These are phyloP conservation scores for Liparis tanakae DNA, from an alignment of 2,797 vertebrate genomes.

Conservation along the genomic window DNA sequence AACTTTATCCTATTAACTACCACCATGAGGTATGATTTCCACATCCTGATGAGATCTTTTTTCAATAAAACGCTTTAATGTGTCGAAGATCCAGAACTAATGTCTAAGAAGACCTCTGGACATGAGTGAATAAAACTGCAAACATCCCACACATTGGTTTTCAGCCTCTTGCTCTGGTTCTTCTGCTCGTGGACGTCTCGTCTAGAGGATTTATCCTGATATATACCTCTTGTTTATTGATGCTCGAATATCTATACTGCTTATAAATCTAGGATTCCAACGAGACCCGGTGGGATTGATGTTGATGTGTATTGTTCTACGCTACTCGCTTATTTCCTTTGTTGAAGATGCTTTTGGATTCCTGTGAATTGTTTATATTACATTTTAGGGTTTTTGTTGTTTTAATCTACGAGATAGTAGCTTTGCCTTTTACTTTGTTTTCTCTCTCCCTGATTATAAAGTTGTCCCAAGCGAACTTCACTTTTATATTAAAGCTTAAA, in stretches of 20 bases:
- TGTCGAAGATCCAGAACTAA: no score
- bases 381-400: not conserved
- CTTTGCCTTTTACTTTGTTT: not conserved
- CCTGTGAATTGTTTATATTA: not conserved
- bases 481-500: not conserved
- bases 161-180: not conserved
- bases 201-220: no score
- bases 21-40: no score
- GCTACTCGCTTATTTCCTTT: not conserved
- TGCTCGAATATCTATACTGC: not conserved
- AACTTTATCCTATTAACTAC: no score
- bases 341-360: not conserved
- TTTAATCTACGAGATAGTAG: not conserved
- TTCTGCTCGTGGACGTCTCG: no score
- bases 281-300: not conserved
- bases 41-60: no score
- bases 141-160: no score
- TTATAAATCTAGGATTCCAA: not conserved
- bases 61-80: no score
- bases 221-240: not conserved
- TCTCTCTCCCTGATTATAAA: not conserved
- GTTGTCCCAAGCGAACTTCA: not conserved
- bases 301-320: not conserved
- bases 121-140: no score
- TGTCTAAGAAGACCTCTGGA: no score